Conservation (phyloP, 2,888 invertebrate genomes). For the Incurvaria masculella region DNA sequence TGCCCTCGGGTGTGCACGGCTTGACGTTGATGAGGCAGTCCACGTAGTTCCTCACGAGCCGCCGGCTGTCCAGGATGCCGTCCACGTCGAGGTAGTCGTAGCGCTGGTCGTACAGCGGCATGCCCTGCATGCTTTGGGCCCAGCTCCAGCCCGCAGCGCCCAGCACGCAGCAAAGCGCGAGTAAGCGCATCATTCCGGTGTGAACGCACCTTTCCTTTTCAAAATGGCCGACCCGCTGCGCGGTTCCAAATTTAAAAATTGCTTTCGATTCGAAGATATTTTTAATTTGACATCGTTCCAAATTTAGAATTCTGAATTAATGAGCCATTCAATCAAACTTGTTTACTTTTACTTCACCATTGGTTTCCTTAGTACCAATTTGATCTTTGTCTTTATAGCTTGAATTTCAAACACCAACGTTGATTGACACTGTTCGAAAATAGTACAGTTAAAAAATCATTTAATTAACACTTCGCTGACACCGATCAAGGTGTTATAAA, state of each 20-base stretch:
- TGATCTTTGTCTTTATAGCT: too few species aligned
- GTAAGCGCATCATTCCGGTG: background rate
- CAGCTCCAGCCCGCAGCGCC: slow-evolving; percentile 29
- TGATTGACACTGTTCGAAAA: too few species aligned
- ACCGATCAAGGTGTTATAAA: slow-evolving; percentile 2
- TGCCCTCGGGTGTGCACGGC: slow-evolving; percentile 70
- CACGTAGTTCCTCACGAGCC: slow-evolving; percentile 68
- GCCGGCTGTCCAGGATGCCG: slow-evolving; percentile 63
- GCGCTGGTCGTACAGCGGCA: slow-evolving; percentile 51
- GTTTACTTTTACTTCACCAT: too few species aligned
- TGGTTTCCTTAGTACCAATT: too few species aligned
- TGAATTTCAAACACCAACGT: too few species aligned
- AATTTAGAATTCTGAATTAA: too few species aligned
- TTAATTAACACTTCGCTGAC: slow-evolving; percentile 1
- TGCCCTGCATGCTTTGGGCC: slow-evolving; percentile 29
- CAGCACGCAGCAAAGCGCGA: background rate
- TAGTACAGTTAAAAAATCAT: background rate
- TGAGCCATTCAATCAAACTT: too few species aligned
- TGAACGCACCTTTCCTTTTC: background rate
- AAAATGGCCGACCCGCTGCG: too few species aligned
- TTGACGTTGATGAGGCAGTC: slow-evolving; percentile 65
- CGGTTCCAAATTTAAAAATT: too few species aligned
- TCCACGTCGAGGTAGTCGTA: slow-evolving; percentile 71
- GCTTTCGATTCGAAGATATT: too few species aligned
- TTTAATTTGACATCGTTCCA: too few species aligned